phyloP scores from a whole-genome alignment of 2,888 invertebrate species.

The Synergus umbraculus region DNA sequence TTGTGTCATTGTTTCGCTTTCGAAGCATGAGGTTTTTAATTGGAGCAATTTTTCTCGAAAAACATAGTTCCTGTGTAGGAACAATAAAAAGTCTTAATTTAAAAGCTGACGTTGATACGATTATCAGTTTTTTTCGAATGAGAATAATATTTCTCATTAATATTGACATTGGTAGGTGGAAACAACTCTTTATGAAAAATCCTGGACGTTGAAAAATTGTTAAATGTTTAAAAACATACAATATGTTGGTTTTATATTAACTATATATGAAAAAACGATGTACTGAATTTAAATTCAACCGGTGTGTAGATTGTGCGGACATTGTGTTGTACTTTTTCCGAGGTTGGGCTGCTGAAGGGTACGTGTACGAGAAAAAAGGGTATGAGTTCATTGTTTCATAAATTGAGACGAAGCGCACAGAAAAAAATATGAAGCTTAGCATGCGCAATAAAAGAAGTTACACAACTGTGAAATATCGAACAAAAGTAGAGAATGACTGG shows the following conservation, averaged over 20 bases:
- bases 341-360: slow-evolving; percentile 26
- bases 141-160: background rate
- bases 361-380: slow-evolving; percentile 18
- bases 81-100: background rate
- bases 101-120: background rate
- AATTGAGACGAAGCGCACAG: slow-evolving; percentile 34
- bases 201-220: background rate
- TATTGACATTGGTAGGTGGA: too few species aligned
- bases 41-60: background rate
- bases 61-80: background rate
- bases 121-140: too few species aligned
- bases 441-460: slow-evolving; percentile 39
- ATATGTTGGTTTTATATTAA: background rate
- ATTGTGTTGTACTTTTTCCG: slow-evolving; percentile 27
- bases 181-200: too few species aligned
- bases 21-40: background rate
- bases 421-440: slow-evolving; percentile 33
- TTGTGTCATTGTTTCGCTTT: background rate
- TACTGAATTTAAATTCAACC: slow-evolving; percentile 28
- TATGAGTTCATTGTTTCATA: slow-evolving; percentile 41
- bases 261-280: background rate
- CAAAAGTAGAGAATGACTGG: slow-evolving; percentile 38
- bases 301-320: slow-evolving; percentile 15
- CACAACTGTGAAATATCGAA: slow-evolving; percentile 41
- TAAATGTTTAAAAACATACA: background rate